Conservation (phyloP, 2,113 vertebrate species). For the Laterallus jamaicensis region DNA sequence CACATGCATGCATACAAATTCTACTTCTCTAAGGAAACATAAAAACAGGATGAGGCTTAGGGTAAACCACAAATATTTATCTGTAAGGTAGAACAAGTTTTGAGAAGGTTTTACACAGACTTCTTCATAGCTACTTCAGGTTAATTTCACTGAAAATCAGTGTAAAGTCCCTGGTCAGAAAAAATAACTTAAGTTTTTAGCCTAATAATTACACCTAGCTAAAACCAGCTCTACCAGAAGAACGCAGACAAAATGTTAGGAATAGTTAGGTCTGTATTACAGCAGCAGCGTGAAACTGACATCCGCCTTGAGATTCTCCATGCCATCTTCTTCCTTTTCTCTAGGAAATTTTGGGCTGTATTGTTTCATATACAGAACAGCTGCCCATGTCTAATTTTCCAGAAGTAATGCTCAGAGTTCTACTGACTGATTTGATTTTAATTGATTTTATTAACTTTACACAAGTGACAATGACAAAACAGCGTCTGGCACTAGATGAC, state of each 20-base stretch:
- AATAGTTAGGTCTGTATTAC: background rate
- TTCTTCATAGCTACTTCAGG: background rate
- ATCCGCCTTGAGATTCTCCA: background rate
- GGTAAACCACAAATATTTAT: background rate
- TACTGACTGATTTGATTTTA: background rate
- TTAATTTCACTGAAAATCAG: background rate
- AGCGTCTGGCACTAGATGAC: background rate
- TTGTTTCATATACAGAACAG: background rate
- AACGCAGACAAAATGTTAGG: background rate
- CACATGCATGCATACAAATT: background rate
- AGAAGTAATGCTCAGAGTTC: background rate
- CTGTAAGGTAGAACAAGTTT: background rate
- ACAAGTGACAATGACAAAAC: background rate
- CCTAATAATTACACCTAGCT: background rate
- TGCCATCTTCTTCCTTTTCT: background rate
- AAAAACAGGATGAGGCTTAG: constrained; percentile 22
- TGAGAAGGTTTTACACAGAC: background rate
- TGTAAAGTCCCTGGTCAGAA: background rate
- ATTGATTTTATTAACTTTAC: background rate
- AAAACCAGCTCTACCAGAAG: background rate
- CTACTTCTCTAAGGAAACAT: background rate
- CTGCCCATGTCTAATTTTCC: background rate
- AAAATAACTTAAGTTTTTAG: background rate
- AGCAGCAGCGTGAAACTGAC: background rate
- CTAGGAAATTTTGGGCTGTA: background rate